Conservation (phyloP, 37 sponge, comb jelly and placozoan species). For the Oscarella lobularis region DNA sequence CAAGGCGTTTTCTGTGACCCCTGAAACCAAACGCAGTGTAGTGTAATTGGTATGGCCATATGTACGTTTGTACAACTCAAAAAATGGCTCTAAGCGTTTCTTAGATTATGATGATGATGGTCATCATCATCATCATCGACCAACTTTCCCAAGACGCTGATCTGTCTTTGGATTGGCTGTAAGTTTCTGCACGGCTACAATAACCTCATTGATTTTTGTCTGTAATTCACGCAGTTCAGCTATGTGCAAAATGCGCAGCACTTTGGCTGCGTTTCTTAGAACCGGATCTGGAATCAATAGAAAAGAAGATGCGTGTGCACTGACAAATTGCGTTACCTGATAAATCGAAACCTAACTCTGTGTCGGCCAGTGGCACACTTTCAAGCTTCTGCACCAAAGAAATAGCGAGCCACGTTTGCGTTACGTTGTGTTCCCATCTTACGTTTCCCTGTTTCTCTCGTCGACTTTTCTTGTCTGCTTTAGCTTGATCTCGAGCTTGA, state of each 20-base stretch:
- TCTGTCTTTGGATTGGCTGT: constrained; percentile 96
- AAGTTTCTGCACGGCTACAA: constrained; percentile 71
- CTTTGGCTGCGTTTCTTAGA: constrained; percentile 76
- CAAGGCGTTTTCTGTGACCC: too few relatives aligned
- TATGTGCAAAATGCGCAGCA: constrained; percentile 76
- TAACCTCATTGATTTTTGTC: constrained; percentile 79
- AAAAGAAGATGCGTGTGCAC: too few relatives aligned
- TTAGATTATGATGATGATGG: too few relatives aligned
- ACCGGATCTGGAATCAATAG: constrained; percentile 28
- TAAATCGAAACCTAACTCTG: too few relatives aligned
- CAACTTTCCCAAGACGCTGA: constrained; percentile 76
- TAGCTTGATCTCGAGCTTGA: neutral
- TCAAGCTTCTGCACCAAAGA: too few relatives aligned
- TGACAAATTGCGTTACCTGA: too few relatives aligned
- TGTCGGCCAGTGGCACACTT: too few relatives aligned
- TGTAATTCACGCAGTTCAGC: constrained; percentile 73
- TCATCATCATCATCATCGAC: constrained; percentile 56
- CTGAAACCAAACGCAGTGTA: too few relatives aligned
- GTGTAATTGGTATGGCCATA: too few relatives aligned
- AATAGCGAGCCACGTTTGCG: too few relatives aligned
- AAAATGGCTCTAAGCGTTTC: too few relatives aligned
- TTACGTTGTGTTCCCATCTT: constrained; percentile 8
- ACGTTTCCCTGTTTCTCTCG: neutral
- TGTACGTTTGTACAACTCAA: too few relatives aligned
- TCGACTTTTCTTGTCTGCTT: neutral